Evolutionary conservation across 2,888 invertebrate genomes (phyloP), one percentile per base, ranked within the genome.

Genomic region (Eulithis testata): DNA sequence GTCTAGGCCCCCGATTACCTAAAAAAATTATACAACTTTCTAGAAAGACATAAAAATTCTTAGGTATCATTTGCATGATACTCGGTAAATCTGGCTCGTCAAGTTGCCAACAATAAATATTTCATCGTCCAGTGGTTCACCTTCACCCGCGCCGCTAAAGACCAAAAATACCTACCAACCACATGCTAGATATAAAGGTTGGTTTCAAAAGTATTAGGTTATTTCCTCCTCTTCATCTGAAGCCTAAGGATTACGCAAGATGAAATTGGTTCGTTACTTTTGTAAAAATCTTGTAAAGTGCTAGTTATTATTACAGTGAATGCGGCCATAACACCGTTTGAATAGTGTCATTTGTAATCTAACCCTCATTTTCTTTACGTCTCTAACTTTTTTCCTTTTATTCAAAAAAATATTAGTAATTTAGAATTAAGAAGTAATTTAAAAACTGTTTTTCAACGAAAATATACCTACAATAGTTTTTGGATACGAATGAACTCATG

Each of bases 261-360:
- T 85, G 84, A 84, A 83, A 81, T 71, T 84, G 84, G 84, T 85
- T 67, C 59, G 83, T 84, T 72, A 3, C 65, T 61, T 76, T 75
- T 74, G 47, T 70, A 63, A 68, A 59, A 71, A 40, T 73, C 73
- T 73, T 66, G 66, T 72, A 61, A 57, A 65, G 66, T 47, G 73
- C 68, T 40, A 40, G 8, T 8, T 8, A 40, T 9, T 3, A 37
- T 7, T 37, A 7, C 6, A 37, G 40, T 40, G 8, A 21, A 21
- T 21, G 31, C 31, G 31, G 31, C 31, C 31, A 31, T 31, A 31
- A 31, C 31, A 44, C 8, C 4, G 12, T 12, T 12, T 14, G 40
- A 40, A 14, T 47, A 9, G 50, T 27, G 6, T 50, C 3, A 50
- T 27, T 11, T 31, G 4, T 31, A 3, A 31, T 31, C 6, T 31